Evolutionary conservation across 2,888 invertebrate species (phyloP).

Genomic region (Oxyscelio sp.): DNA sequence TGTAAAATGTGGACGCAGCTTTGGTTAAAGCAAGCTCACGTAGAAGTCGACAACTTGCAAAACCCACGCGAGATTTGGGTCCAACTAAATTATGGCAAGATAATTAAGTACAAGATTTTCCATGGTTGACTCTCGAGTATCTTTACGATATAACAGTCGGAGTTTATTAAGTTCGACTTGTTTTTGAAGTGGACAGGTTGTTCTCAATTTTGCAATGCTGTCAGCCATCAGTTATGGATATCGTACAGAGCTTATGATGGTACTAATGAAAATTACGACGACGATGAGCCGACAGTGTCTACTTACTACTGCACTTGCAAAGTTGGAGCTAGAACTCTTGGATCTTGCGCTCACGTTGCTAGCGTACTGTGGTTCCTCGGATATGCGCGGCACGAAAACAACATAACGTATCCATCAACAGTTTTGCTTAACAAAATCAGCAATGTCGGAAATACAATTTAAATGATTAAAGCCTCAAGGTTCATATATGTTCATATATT

Average conservation of each 20-base stretch:
- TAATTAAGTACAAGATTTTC: too few species aligned
- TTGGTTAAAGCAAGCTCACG: too few species aligned
- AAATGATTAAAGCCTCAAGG: neutral
- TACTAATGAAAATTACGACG: neutral
- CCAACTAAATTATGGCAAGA: too few species aligned
- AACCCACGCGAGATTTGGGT: too few species aligned
- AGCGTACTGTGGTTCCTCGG: conserved; percentile 21
- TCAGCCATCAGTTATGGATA: conserved; percentile 57
- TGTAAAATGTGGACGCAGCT: too few species aligned
- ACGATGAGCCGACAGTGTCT: conserved; percentile 7
- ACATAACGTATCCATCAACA: neutral
- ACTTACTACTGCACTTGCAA: conserved; percentile 18
- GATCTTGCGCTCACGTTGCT: conserved; percentile 12
- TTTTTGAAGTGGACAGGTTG: neutral
- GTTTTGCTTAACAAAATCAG: neutral
- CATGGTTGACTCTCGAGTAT: too few species aligned
- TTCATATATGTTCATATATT: neutral
- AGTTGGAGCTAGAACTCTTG: too few species aligned
- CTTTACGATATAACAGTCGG: too few species aligned
- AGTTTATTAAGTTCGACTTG: too few species aligned
- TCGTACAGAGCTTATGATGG: conserved; percentile 30
- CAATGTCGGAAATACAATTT: neutral
- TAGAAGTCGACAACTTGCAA: too few species aligned
- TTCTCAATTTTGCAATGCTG: conserved; percentile 48
- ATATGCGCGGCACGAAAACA: conserved; percentile 12